Evolutionary conservation across 1,140 invertebrate species (phyloP).

Genomic region (Neodiprion pinetum): DNA sequence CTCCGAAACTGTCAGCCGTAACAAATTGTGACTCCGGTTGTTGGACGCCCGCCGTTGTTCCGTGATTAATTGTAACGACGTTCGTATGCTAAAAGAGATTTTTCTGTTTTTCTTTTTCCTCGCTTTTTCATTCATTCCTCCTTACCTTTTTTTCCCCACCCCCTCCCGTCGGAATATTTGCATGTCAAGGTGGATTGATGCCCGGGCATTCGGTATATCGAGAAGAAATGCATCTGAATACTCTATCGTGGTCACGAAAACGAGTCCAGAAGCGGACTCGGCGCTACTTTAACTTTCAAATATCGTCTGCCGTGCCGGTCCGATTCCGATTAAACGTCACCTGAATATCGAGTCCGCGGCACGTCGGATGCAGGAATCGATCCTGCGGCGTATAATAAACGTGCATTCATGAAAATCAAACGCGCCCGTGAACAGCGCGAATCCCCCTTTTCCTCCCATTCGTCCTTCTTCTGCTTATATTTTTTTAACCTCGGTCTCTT

Average conservation of each 20-base stretch:
- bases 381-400: background rate
- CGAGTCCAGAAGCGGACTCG: background rate
- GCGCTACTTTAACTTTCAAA: constrained; percentile 51
- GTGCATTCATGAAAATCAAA: background rate
- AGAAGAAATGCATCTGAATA: constrained; percentile 17
- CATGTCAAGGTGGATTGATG: constrained; percentile 55
- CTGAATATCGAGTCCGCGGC: background rate
- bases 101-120: constrained; percentile 24
- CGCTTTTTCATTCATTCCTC: constrained; percentile 8
- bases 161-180: constrained; percentile 50
- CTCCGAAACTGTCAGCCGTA: constrained; percentile 52
- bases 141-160: constrained; percentile 20
- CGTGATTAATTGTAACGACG: constrained; percentile 59
- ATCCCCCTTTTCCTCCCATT: background rate
- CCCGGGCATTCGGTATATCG: constrained; percentile 1
- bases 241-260: background rate
- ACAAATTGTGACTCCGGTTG: constrained; percentile 58
- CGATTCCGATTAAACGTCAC: background rate
- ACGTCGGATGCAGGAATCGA: background rate
- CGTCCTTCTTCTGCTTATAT: too few species aligned
- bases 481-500: too few species aligned
- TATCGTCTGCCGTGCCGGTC: constrained; percentile 32
- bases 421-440: background rate
- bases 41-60: constrained; percentile 43
- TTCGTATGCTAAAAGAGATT: constrained; percentile 27